These are phyloP conservation scores for Aspidoscelis tigris DNA, from an alignment of 2,113 vertebrate genomes.

Conservation along the genomic window DNA sequence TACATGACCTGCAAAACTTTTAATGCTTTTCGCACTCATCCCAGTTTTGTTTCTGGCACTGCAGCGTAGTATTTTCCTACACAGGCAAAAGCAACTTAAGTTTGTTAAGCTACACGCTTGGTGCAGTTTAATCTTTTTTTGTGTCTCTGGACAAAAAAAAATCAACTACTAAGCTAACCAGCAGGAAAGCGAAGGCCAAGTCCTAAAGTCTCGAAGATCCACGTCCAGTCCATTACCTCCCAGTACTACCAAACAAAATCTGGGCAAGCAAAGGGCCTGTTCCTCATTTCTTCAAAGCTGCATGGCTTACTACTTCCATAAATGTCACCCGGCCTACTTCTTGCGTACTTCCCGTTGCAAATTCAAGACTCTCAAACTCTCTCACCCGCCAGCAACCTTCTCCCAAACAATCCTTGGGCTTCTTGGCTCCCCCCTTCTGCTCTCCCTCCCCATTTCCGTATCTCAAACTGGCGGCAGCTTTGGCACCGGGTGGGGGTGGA, in stretches of 20 bases:
- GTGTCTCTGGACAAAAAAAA: slow-evolving; percentile 5
- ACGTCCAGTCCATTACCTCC: slow-evolving; percentile 60
- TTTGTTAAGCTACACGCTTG: slow-evolving; percentile 27
- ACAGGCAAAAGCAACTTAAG: neutral
- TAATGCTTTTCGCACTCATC: slow-evolving; percentile 3
- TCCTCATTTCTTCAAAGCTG: slow-evolving; percentile 18
- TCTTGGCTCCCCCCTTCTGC: slow-evolving; percentile 14
- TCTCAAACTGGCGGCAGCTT: slow-evolving; percentile 16
- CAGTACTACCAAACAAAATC: slow-evolving; percentile 45
- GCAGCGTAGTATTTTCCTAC: slow-evolving; percentile 31
- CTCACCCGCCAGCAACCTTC: slow-evolving; percentile 24
- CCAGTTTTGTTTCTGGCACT: slow-evolving; percentile 22
- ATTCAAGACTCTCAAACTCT: slow-evolving; percentile 33
- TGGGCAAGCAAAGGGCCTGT: slow-evolving; percentile 50
- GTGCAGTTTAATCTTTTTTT: slow-evolving; percentile 35
- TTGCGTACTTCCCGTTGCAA: neutral
- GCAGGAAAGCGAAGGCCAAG: slow-evolving; percentile 30
- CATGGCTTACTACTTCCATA: neutral
- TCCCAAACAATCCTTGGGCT: slow-evolving; percentile 54
- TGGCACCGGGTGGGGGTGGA: slow-evolving; percentile 29
- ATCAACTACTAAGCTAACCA: neutral
- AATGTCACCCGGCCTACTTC: slow-evolving; percentile 18
- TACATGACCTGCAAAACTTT: neutral
- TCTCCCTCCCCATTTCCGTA: slow-evolving; percentile 1
- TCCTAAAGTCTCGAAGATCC: slow-evolving; percentile 55